A percentile compares a stretch with the other conserved stretches of the same genome.
Conservation (phyloP, 2,797 vertebrate species). For the Xenops minutus region DNA sequence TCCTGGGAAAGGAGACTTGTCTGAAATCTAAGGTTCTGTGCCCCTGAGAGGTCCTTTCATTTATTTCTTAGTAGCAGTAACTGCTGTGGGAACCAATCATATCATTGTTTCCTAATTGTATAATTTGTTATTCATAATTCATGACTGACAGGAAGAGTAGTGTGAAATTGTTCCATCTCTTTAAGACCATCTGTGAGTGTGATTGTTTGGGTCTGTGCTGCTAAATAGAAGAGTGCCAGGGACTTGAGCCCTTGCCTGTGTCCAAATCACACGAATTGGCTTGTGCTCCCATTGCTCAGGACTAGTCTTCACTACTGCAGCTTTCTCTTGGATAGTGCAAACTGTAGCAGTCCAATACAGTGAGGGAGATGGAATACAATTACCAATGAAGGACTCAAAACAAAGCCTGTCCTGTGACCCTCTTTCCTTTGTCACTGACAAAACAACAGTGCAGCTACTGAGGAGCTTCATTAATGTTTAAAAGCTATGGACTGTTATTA, state of each 20-base stretch:
- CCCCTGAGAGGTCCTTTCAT: conserved; percentile 4
- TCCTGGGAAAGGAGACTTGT: neutral
- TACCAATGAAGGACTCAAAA: neutral
- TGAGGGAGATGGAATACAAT: neutral
- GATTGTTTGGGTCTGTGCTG: neutral
- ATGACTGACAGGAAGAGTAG: neutral
- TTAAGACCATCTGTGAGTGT: neutral
- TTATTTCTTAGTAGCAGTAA: neutral
- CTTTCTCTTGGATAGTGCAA: neutral
- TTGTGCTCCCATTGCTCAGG: neutral
- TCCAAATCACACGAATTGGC: neutral
- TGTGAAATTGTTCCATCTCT: neutral
- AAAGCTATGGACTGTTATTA: neutral
- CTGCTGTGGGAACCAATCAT: conserved; percentile 3
- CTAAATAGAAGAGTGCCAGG: neutral
- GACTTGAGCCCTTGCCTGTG: neutral
- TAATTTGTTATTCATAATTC: conserved; percentile 26
- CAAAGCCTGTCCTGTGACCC: neutral
- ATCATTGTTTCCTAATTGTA: neutral
- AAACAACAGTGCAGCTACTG: neutral
- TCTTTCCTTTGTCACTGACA: neutral
- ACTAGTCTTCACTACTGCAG: neutral
- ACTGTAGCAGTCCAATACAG: neutral
- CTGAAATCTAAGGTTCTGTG: neutral
- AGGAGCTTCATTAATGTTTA: neutral